phyloP scores from a whole-genome alignment of 2,888 invertebrate species.

The Heliconius charithonia region DNA sequence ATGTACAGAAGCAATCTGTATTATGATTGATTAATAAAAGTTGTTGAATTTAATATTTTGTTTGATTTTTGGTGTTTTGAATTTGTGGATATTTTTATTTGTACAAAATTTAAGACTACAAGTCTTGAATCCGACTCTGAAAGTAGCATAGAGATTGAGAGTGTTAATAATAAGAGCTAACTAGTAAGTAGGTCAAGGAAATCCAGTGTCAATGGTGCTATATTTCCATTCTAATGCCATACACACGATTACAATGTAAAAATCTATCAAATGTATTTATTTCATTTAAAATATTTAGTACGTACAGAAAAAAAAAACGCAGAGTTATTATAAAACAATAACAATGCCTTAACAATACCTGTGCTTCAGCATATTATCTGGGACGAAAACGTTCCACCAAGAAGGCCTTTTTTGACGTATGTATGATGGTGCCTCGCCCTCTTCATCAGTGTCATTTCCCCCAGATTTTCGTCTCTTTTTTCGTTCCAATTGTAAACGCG shows the following conservation, averaged over 20 bases:
- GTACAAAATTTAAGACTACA: slow-evolving; percentile 10
- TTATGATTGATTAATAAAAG: not conserved
- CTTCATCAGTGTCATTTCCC: slow-evolving; percentile 74
- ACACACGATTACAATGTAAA: slow-evolving; percentile 47
- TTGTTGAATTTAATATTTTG: not conserved
- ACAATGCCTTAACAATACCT: slow-evolving; percentile 75
- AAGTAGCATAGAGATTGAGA: slow-evolving; percentile 56
- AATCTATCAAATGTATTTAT: not conserved
- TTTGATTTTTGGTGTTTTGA: not conserved
- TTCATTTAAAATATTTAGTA: not conserved
- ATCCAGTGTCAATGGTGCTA: slow-evolving; percentile 65
- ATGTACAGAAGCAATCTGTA: not conserved
- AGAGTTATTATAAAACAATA: too few relatives aligned
- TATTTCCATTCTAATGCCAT: slow-evolving; percentile 69
- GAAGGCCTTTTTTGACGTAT: slow-evolving; percentile 89
- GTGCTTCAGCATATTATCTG: slow-evolving; percentile 88
- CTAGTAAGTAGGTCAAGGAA: slow-evolving; percentile 72
- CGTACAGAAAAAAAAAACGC: not conserved
- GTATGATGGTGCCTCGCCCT: slow-evolving; percentile 73
- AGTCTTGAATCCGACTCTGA: slow-evolving; percentile 51
- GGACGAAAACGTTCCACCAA: slow-evolving; percentile 95
- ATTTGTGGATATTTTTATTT: not conserved
- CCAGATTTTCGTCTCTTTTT: slow-evolving; percentile 84
- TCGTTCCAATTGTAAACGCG: slow-evolving; percentile 79
- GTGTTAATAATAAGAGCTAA: slow-evolving; percentile 66